phyloP scores from a whole-genome alignment of 2,888 invertebrate species.

The Drosophila mimetica region DNA sequence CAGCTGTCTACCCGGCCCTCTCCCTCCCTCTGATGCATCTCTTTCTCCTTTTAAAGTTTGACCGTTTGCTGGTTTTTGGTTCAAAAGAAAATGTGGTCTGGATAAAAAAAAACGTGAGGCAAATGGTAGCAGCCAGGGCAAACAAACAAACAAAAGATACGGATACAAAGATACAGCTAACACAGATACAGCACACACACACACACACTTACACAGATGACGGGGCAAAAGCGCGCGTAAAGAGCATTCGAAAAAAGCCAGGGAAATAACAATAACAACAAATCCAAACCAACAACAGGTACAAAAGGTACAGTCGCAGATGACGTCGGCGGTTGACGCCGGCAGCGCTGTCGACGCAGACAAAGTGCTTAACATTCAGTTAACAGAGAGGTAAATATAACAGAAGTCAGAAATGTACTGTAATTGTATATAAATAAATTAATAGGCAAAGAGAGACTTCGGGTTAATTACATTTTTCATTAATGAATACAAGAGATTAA shows the following conservation, averaged over 20 bases:
- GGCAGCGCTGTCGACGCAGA: slow-evolving; percentile 25
- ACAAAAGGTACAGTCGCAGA: slow-evolving; percentile 73
- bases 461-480: too few relatives aligned
- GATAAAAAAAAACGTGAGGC: slow-evolving; percentile 63
- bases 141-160: slow-evolving; percentile 52
- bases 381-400: slow-evolving; percentile 6
- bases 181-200: slow-evolving; percentile 27
- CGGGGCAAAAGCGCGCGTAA: slow-evolving; percentile 71
- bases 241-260: slow-evolving; percentile 62
- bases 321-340: slow-evolving; percentile 27
- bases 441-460: too few relatives aligned
- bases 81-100: slow-evolving; percentile 28
- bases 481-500: too few relatives aligned
- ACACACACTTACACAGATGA: slow-evolving; percentile 24
- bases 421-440: background rate
- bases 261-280: slow-evolving; percentile 33
- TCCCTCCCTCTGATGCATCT: background rate
- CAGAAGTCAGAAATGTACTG: background rate
- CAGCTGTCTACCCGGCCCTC: background rate
- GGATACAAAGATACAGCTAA: slow-evolving; percentile 47
- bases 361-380: slow-evolving; percentile 11
- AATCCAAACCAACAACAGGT: slow-evolving; percentile 64
- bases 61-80: slow-evolving; percentile 44
- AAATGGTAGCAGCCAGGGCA: slow-evolving; percentile 41
- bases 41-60: slow-evolving; percentile 23